Conservation (phyloP, 2,113 vertebrate genomes). For the Pelusios castaneus region DNA sequence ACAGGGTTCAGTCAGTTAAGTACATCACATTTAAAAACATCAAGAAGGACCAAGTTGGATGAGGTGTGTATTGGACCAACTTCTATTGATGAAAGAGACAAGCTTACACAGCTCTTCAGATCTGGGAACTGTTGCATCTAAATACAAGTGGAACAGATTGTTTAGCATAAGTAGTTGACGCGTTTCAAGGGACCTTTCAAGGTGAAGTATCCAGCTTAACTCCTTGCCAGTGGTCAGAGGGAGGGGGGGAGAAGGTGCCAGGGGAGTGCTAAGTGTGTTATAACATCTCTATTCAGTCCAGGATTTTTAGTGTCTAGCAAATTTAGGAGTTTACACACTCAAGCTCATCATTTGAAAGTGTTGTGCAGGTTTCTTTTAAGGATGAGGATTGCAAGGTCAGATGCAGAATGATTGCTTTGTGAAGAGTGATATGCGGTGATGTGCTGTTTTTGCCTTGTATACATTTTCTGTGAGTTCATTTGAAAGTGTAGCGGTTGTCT, state of each 20-base stretch:
- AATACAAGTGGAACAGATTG: neutral
- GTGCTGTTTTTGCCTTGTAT: too few relatives aligned
- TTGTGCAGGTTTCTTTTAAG: neutral
- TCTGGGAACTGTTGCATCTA: neutral
- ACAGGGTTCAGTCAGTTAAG: neutral
- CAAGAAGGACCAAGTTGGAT: too few relatives aligned
- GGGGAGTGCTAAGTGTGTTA: neutral
- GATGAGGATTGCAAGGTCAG: neutral
- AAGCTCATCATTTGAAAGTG: neutral
- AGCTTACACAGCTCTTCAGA: neutral
- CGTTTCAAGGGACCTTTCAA: neutral
- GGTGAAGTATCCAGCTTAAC: neutral
- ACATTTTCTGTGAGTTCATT: too few relatives aligned
- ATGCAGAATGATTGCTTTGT: too few relatives aligned
- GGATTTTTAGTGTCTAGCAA: neutral
- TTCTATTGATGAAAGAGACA: neutral
- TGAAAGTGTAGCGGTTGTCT: neutral
- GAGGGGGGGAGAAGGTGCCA: rapidly evolving
- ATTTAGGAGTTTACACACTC: neutral
- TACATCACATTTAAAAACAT: neutral
- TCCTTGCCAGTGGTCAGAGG: too few relatives aligned
- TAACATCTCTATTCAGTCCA: neutral
- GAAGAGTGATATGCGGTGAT: too few relatives aligned
- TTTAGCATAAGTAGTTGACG: neutral
- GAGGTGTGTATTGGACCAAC: neutral